A percentile compares a stretch with the other conserved stretches of the same genome.
These are phyloP conservation scores for Bradypus variegatus DNA, from an alignment of 2,797 vertebrate genomes.

Conservation along the genomic window DNA sequence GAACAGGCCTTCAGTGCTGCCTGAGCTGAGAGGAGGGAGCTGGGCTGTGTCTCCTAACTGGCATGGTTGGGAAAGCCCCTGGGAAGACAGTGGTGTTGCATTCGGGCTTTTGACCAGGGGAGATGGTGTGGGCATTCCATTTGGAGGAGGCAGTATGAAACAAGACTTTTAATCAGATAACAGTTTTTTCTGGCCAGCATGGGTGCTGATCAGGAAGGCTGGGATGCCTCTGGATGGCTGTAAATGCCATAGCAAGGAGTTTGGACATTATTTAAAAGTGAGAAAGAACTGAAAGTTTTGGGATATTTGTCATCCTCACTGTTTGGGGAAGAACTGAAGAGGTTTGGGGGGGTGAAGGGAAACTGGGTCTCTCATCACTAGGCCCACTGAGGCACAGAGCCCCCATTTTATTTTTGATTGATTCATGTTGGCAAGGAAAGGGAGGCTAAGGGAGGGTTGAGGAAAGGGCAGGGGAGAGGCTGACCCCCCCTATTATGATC, in stretches of 20 bases:
- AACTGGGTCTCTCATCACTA: not conserved
- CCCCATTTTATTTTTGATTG: not conserved
- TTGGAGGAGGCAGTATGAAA: not conserved
- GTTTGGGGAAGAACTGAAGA: not conserved
- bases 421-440: conserved; percentile 19
- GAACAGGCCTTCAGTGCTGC: not conserved
- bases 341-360: not conserved
- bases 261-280: conserved; percentile 1
- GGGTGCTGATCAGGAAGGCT: not conserved
- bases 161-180: not conserved
- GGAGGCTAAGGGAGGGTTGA: not conserved
- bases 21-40: not conserved
- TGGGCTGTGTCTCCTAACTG: not conserved
- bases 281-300: not conserved
- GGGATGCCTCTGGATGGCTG: not conserved
- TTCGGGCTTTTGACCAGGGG: not conserved
- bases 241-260: not conserved
- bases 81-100: not conserved
- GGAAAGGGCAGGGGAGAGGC: not conserved
- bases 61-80: not conserved
- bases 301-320: not conserved
- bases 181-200: not conserved
- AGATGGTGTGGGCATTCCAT: not conserved
- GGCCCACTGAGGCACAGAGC: not conserved
- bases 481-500: conserved; percentile 36